These are phyloP conservation scores for Andrena trimmerana DNA, from an alignment of 2,888 invertebrate species.

Conservation along the genomic window DNA sequence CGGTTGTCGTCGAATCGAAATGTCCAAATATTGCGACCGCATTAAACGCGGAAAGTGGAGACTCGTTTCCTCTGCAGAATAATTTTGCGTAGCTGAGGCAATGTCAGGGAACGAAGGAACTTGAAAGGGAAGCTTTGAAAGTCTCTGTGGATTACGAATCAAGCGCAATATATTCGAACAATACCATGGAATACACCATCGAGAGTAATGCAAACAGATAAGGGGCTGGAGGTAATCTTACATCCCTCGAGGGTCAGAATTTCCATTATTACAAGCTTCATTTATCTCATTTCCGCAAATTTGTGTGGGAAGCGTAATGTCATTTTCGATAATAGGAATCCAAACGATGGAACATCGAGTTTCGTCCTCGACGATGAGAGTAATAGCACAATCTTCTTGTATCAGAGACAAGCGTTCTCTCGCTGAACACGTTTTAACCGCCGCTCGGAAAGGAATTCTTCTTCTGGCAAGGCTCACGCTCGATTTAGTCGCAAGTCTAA, in stretches of 20 bases:
- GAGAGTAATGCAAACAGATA: no score
- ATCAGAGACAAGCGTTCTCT: not conserved
- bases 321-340: slow-evolving; percentile 19
- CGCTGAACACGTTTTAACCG: slow-evolving; percentile 10
- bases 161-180: not conserved
- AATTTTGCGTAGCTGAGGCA: not conserved
- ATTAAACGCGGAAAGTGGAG: not conserved
- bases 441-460: slow-evolving; percentile 24
- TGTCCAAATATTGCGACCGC: slow-evolving; percentile 22
- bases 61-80: not conserved
- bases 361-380: slow-evolving; percentile 11
- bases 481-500: slow-evolving; percentile 57
- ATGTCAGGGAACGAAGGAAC: no score
- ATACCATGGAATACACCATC: not conserved
- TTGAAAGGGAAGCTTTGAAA: not conserved
- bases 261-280: not conserved
- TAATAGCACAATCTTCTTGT: not conserved
- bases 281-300: no score
- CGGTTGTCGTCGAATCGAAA: slow-evolving; percentile 29
- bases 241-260: no score
- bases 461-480: slow-evolving; percentile 61
- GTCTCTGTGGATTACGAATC: not conserved
- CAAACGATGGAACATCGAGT: slow-evolving; percentile 8
- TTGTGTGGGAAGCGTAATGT: not conserved
- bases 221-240: not conserved